These are phyloP conservation scores for Accipiter cooperii DNA, from an alignment of 2,113 vertebrate species.

Conservation along the genomic window DNA sequence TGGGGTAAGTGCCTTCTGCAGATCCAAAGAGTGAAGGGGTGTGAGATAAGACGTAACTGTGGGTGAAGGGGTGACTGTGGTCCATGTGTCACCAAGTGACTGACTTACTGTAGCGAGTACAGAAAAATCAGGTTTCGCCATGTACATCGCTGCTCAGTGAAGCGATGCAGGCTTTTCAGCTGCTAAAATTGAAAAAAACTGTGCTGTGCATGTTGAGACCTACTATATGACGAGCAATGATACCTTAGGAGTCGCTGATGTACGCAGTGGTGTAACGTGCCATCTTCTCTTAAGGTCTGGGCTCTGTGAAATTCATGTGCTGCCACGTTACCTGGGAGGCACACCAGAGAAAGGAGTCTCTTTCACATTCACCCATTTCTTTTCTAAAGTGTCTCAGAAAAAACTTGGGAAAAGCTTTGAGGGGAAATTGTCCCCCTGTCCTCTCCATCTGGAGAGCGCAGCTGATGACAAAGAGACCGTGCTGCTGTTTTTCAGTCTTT, in stretches of 20 bases:
- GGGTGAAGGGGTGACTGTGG: background rate
- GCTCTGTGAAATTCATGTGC: background rate
- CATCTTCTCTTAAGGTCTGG: background rate
- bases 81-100: background rate
- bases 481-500: slow-evolving; percentile 71
- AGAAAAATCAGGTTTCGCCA: background rate
- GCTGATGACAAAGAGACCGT: background rate
- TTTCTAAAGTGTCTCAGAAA: background rate
- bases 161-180: background rate
- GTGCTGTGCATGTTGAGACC: background rate
- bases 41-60: background rate
- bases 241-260: background rate
- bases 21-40: background rate
- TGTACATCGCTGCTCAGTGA: background rate
- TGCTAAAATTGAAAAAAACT: background rate
- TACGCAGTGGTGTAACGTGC: rapidly evolving
- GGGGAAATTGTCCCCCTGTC: rapidly evolving
- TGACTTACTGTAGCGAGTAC: background rate
- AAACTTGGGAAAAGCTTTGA: background rate
- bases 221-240: rapidly evolving
- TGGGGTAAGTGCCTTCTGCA: background rate
- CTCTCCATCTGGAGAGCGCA: background rate
- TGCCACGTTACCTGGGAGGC: background rate
- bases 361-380: background rate
- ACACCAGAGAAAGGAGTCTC: background rate